Base-by-base conservation (phyloP, 1,140 invertebrate species). In the Carcinoscorpius rotundicauda region DNA sequence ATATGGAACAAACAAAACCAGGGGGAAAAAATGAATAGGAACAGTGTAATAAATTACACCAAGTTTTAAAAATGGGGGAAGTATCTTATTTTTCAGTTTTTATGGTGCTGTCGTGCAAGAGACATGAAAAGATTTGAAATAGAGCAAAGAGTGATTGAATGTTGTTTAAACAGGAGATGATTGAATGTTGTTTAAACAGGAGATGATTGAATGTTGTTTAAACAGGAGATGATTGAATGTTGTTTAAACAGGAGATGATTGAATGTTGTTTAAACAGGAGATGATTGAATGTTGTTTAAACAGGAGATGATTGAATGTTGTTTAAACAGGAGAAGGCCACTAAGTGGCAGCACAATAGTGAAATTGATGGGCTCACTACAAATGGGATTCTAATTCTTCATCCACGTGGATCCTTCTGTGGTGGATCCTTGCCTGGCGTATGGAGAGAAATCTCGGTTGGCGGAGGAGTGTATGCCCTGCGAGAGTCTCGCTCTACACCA, bases 401-500 rank as follows among this genome's bases (percentile, higher is more conserved):
- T 78, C 91, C 91, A 8, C 83, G 84, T 63, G 89, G 88, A 58
- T 82, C 83, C 63, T 92, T 93, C 76, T 88, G 86, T 74, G 87
- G 87, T 50, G 72, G 72, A 10, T 63, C 62, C 50, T 51, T 68
- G 49, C 73, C 74, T 49, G 81, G 83, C 48, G 84, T 90, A 57
- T 99, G 97, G 97, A 82, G 93, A 68, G 97, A 99, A 79, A 93
- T 97, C 3, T 97, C 93, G 9, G 96, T 99, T 4, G 93, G 94
- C 60, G 97, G 97, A 4, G 92, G 93, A 63, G 87, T 99, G 58
- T 98, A 97, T 80, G 88, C 89, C 52, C 79, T 98, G 60, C 82
- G 95, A 70, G 93, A 97, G 75, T 95, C 92, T 29, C 29, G 29
- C 29, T 1, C 29, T 29, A 29, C 29, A 29, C 29, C 29, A 29